Evolutionary conservation across 2,888 invertebrate species (phyloP), one percentile per base, ranked within the genome.

Genomic region (Polydrusus tereticollis): DNA sequence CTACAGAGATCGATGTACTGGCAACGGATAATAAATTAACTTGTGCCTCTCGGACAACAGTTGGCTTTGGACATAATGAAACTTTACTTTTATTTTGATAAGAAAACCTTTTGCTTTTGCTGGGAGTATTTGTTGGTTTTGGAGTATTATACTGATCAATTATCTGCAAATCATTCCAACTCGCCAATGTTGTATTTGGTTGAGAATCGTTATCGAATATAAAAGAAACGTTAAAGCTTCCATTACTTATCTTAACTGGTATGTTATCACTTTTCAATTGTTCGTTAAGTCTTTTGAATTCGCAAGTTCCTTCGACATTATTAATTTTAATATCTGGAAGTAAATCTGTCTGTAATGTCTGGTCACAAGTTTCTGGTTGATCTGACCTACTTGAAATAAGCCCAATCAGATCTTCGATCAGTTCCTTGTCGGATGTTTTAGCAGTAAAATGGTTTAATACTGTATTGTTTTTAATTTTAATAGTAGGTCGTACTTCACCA

Each of bases 231-330:
- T 69, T 57, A 41, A 65, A 60, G 43, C 45, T n/a, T 0, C 72
- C 69, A 43, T 72, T 58, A 5, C 70, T 59, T 7, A 79, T 63
- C 7, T 66, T 64, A 21, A 79, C 55, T 2, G 78, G 78, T n/a
- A 80, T 76, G 68, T 76, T 78, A 52, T 75, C 76, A 6, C 55
- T 58, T 18, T 41, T 29, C n/a, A 80, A 36, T 26, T 77, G 74
- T 50, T 73, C 67, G 14, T 73, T 75, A 6, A 79, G 47, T 38
- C 73, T 65, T 43, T 75, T 75, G 14, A 80, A 69, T 52, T 73
- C 65, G 2, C 64, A 33, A 8, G 60, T 59, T 4, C 16, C 20
- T 20, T 74, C 69, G 2, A 3, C 20, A 7, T 45, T 38, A 20
- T 73, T 47, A 14, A 72, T 57, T 41, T 26, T 62, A 41, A 75